Base-by-base conservation (phyloP, 2,888 invertebrate species). In the Desoria tigrina region DNA sequence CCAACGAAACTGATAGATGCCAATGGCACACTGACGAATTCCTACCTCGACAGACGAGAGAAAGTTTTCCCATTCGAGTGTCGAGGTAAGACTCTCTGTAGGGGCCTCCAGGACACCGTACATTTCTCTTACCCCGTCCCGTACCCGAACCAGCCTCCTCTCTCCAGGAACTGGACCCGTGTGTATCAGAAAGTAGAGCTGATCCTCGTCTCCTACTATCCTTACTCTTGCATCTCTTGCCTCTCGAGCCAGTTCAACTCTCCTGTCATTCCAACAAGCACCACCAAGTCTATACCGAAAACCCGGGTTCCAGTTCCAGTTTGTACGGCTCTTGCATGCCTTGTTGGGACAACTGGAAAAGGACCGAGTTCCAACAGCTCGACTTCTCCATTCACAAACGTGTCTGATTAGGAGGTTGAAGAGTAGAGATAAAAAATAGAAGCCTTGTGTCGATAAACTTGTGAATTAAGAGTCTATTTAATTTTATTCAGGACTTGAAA, bases 361-460 rank as follows among this genome's bases (percentile, higher is more conserved):
- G 32, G 32, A 32, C 7, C 45, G 6, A 45, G n/a, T 6, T 21
- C 45, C 39, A 9, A 45, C 45, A 16, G 21, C 45, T 21, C n/a
- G 18, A 45, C 45, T 45, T 45, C 45, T 6, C 45, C 45, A 45
- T 45, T 21, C 45, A 45, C 45, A 45, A 45, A 45, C 45, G 21
- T 16, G 21, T 18, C 7, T 16, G 6, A 16, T 45, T 21, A 45
- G 9, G 7, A 18, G 32, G 4, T 32, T 4, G 32, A 32, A 32
- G 32, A 32, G 32, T 32, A 11, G 32, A 11, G 32, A 32, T n/a
- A n/a, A n/a, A n/a, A n/a, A n/a, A n/a, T n/a, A n/a, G n/a, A 32
- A 32, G 32, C 32, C 32, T 7, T 32, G 32, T 11, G 11, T 32
- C 32, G 32, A 32, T n/a, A n/a, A 32, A 32, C 11, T 32, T 11